phyloP scores from a whole-genome alignment of 2,888 invertebrate species.

The Trypoxylon attenuatum region DNA sequence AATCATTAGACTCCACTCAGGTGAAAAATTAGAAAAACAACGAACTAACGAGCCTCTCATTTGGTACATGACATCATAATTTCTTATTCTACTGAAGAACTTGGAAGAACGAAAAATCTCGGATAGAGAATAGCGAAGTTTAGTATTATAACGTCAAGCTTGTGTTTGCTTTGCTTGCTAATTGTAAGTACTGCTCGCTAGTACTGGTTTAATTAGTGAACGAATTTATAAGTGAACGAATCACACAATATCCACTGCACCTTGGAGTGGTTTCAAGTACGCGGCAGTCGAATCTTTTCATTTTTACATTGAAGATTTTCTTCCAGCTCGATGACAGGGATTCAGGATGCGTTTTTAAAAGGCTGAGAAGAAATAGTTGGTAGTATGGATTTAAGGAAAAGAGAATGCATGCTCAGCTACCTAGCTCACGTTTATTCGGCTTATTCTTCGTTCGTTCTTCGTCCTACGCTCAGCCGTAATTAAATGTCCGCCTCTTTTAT shows the following conservation, averaged over 20 bases:
- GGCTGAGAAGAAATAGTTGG: constrained; percentile 18
- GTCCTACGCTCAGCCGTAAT: constrained; percentile 52
- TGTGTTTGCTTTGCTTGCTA: too few species aligned
- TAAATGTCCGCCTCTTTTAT: constrained; percentile 53
- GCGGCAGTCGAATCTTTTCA: too few species aligned
- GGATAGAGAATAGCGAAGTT: too few species aligned
- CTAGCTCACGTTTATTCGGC: constrained; percentile 33
- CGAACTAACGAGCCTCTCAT: constrained; percentile 12
- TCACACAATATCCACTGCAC: too few species aligned
- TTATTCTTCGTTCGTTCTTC: constrained; percentile 19
- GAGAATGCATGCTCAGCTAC: constrained; percentile 32
- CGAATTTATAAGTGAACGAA: too few species aligned
- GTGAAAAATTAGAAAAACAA: constrained; percentile 7
- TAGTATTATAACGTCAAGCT: too few species aligned
- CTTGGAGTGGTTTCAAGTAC: too few species aligned
- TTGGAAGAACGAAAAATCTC: neutral
- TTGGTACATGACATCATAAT: constrained; percentile 6
- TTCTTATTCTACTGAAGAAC: neutral
- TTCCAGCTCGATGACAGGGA: too few species aligned
- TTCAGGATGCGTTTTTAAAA: neutral
- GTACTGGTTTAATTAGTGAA: too few species aligned
- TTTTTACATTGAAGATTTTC: too few species aligned
- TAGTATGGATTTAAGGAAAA: neutral
- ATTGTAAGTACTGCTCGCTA: too few species aligned
- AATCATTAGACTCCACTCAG: too few species aligned